Evolutionary conservation across 2,797 vertebrate species (phyloP).

Genomic region (Lophius americanus): DNA sequence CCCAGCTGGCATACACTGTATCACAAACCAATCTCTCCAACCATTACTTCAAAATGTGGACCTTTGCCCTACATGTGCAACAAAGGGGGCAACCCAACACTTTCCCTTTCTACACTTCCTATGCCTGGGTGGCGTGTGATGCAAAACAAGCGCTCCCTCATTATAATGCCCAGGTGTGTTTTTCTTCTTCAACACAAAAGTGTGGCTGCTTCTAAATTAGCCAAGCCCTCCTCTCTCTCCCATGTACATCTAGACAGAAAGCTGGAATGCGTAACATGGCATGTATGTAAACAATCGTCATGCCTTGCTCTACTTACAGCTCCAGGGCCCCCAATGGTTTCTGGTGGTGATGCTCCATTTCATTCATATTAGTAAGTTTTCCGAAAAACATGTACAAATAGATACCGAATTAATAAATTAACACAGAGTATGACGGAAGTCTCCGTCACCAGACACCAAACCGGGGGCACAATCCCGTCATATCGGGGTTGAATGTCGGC

Average conservation of each 20-base stretch:
- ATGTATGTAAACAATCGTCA: too few species aligned
- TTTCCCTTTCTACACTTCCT: neutral
- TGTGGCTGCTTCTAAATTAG: neutral
- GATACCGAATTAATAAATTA: too few species aligned
- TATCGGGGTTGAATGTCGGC: too few species aligned
- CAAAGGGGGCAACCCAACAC: neutral
- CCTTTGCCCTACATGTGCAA: neutral
- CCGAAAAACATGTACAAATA: too few species aligned
- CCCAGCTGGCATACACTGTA: neutral
- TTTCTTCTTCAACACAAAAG: neutral
- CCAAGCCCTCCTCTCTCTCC: neutral
- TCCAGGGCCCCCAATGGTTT: too few species aligned
- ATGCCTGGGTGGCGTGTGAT: neutral
- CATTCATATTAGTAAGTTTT: too few species aligned
- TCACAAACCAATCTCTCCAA: constrained; percentile 10
- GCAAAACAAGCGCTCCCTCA: neutral
- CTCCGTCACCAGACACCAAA: too few species aligned
- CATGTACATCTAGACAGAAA: neutral
- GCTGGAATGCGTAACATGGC: neutral
- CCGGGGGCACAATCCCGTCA: too few species aligned
- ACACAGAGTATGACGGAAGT: too few species aligned
- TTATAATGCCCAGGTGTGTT: neutral
- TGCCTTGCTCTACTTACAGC: too few species aligned
- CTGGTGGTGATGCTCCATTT: too few species aligned
- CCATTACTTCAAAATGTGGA: neutral